A percentile compares a stretch with the other conserved stretches of the same genome.
Evolutionary conservation across 2,888 invertebrate genomes (phyloP).

Genomic region (Lucinisca nassula): DNA sequence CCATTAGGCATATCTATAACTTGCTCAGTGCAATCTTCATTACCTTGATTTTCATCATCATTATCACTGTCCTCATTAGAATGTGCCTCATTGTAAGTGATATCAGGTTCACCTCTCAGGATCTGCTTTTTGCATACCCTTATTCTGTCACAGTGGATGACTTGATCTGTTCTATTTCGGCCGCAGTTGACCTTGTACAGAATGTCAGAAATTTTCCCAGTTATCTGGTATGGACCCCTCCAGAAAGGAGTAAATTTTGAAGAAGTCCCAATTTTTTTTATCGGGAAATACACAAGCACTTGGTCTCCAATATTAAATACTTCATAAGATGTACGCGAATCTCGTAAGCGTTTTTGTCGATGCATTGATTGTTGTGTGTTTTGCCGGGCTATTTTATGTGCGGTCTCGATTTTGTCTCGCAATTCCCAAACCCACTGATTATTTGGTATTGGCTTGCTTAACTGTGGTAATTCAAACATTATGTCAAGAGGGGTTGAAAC

Average conservation of each 20-base stretch:
- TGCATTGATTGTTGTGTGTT: too few relatives aligned
- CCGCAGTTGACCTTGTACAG: too few relatives aligned
- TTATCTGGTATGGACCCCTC: slow-evolving; percentile 15
- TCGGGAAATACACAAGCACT: too few relatives aligned
- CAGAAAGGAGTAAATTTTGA: slow-evolving; percentile 26
- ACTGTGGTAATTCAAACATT: slow-evolving; percentile 10
- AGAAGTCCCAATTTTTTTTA: slow-evolving; percentile 17
- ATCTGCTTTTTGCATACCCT: too few relatives aligned
- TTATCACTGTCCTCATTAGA: too few relatives aligned
- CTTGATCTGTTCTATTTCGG: neutral
- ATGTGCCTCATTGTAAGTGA: too few relatives aligned
- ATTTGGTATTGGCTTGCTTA: neutral
- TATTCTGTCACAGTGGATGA: too few relatives aligned
- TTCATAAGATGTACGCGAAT: slow-evolving; percentile 2
- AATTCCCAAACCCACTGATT: slow-evolving; percentile 12
- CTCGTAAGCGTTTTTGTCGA: slow-evolving; percentile 5
- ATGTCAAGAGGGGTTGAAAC: slow-evolving; percentile 27
- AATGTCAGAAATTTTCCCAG: slow-evolving; percentile 16
- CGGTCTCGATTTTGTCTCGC: slow-evolving; percentile 22
- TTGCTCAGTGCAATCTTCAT: too few relatives aligned
- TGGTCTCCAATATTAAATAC: too few relatives aligned
- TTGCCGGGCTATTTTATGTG: neutral
- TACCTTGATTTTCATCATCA: too few relatives aligned
- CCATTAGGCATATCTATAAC: too few relatives aligned
- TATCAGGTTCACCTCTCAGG: too few relatives aligned